Percentiles rank a stretch among this genome's conserved stretches.
Evolutionary conservation across 2,113 vertebrate genomes (phyloP).

Genomic region (Neotoma lepida): DNA sequence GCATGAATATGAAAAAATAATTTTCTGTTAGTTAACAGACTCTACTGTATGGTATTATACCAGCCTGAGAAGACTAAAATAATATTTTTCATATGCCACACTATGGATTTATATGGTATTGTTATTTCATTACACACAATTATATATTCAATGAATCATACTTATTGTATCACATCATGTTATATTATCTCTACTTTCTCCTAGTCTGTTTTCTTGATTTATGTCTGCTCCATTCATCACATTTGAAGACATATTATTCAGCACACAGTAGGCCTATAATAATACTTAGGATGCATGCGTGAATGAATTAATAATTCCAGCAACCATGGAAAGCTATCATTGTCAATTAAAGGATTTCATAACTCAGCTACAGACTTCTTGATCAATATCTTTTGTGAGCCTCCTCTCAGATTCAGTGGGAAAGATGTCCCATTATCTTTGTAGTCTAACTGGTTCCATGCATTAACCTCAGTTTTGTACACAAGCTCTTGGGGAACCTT

Average conservation of each 20-base stretch:
- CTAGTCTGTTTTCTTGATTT: not conserved
- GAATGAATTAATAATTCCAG: not conserved
- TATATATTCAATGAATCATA: not conserved
- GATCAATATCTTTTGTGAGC: not conserved
- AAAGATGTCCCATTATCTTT: not conserved
- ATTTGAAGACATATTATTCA: not conserved
- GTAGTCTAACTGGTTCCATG: too few relatives aligned
- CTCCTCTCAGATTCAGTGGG: not conserved
- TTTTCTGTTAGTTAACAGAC: not conserved
- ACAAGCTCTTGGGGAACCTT: not conserved
- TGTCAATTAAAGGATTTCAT: not conserved
- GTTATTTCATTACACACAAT: not conserved
- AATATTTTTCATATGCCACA: not conserved
- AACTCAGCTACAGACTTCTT: not conserved
- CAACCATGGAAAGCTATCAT: not conserved
- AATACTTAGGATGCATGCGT: not conserved
- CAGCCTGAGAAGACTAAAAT: not conserved
- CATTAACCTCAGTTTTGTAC: not conserved
- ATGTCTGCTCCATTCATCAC: not conserved
- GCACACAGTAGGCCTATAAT: not conserved
- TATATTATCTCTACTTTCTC: not conserved
- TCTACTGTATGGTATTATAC: not conserved
- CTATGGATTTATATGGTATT: not conserved
- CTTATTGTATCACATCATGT: not conserved
- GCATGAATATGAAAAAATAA: not conserved